phyloP scores from a whole-genome alignment of 2,888 invertebrate species.

The Chaetogeoica ovagalla region DNA sequence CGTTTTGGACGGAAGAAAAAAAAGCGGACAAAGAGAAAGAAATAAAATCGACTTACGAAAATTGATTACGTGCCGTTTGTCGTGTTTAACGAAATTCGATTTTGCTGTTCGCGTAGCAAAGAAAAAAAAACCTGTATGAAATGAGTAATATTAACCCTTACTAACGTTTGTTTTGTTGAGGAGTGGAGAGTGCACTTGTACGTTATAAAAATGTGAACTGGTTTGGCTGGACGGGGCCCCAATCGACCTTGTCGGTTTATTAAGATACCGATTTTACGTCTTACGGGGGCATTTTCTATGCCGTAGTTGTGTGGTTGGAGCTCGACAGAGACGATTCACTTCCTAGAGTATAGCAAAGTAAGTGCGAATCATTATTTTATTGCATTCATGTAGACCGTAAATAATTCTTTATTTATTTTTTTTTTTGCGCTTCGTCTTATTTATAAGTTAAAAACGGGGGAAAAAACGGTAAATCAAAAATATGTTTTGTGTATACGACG shows the following conservation, averaged over 20 bases:
- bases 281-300: neutral
- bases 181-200: neutral
- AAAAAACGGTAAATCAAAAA: too few species aligned
- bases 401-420: too few species aligned
- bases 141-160: neutral
- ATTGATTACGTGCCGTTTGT: neutral
- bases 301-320: constrained; percentile 13
- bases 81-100: too few species aligned
- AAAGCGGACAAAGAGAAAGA: too few species aligned
- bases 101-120: too few species aligned
- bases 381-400: too few species aligned
- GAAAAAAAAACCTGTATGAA: neutral
- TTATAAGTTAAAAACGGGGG: too few species aligned
- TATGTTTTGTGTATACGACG: too few species aligned
- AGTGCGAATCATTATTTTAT: neutral
- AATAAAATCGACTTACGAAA: too few species aligned
- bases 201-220: constrained; percentile 10
- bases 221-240: constrained; percentile 1
- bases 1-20: too few species aligned
- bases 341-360: neutral
- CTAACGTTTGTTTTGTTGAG: neutral
- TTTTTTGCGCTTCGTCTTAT: too few species aligned
- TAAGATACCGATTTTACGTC: neutral
- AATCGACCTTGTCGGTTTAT: constrained; percentile 17
- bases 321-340: constrained; percentile 7